Evolutionary conservation across 2,888 invertebrate genomes (phyloP).

Genomic region (Argyresthia albistria): DNA sequence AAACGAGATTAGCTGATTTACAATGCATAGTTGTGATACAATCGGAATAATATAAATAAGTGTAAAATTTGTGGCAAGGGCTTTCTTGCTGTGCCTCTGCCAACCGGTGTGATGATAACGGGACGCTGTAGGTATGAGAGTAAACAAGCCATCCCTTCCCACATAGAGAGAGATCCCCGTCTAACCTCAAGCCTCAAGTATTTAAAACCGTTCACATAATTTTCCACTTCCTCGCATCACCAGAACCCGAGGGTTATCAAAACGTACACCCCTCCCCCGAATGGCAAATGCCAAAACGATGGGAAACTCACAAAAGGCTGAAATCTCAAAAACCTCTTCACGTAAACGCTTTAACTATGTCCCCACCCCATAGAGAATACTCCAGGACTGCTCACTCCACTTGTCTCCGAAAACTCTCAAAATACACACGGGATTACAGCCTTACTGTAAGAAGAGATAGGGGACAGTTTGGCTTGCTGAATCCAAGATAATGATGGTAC

Average conservation of each 20-base stretch:
- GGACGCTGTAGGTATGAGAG: no score
- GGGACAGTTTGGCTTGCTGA: constrained; percentile 33
- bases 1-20: no score
- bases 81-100: no score
- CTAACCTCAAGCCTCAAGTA: background rate
- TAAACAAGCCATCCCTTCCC: no score
- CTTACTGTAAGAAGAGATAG: constrained; percentile 34
- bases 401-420: constrained; percentile 67
- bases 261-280: constrained; percentile 48
- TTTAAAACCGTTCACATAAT: constrained; percentile 18
- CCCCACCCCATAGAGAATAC: constrained; percentile 47
- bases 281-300: constrained; percentile 48
- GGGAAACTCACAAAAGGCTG: constrained; percentile 65
- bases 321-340: constrained; percentile 51
- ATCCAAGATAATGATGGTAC: constrained; percentile 66
- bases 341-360: constrained; percentile 71
- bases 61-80: no score
- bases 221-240: constrained; percentile 25
- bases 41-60: no score
- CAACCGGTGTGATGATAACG: no score
- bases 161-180: no score
- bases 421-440: constrained; percentile 47
- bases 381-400: constrained; percentile 69
- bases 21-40: no score
- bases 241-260: constrained; percentile 39